Percentiles rank a stretch among this genome's conserved stretches.
These are phyloP conservation scores for Macquaria ambigua DNA, from an alignment of 2,113 vertebrate species.

Conservation along the genomic window DNA sequence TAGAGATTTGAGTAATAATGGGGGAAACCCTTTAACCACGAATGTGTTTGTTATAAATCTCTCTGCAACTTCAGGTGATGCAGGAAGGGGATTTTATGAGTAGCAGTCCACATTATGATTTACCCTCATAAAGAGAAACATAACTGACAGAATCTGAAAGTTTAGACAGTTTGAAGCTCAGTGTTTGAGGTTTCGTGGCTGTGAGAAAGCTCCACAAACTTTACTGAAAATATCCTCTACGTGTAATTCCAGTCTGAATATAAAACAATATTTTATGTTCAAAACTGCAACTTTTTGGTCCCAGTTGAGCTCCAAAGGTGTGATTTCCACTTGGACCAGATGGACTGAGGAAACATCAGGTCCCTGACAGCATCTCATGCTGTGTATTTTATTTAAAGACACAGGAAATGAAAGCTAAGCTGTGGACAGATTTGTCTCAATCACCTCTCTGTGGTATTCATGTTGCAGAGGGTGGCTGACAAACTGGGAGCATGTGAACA, in stretches of 20 bases:
- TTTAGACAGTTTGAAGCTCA: background rate
- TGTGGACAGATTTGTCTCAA: background rate
- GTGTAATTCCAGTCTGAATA: too few relatives aligned
- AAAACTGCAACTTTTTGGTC: background rate
- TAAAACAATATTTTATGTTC: too few relatives aligned
- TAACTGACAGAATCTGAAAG: background rate
- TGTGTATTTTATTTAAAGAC: conserved; percentile 11
- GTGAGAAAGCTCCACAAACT: too few relatives aligned
- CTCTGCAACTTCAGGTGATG: too few relatives aligned
- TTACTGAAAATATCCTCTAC: too few relatives aligned
- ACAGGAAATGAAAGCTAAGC: conserved; percentile 25
- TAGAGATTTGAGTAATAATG: background rate
- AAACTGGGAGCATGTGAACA: too few relatives aligned
- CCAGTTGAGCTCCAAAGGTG: background rate
- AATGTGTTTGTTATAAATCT: too few relatives aligned
- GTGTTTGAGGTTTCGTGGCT: background rate
- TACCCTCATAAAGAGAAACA: background rate
- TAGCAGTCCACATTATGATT: background rate
- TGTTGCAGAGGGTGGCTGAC: too few relatives aligned
- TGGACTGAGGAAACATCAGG: background rate
- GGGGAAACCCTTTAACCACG: too few relatives aligned
- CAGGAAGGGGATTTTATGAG: background rate
- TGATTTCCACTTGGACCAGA: background rate
- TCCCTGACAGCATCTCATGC: background rate
- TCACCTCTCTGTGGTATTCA: background rate